phyloP scores from a whole-genome alignment of 2,113 vertebrate species.

The Paramormyrops kingsleyae region DNA sequence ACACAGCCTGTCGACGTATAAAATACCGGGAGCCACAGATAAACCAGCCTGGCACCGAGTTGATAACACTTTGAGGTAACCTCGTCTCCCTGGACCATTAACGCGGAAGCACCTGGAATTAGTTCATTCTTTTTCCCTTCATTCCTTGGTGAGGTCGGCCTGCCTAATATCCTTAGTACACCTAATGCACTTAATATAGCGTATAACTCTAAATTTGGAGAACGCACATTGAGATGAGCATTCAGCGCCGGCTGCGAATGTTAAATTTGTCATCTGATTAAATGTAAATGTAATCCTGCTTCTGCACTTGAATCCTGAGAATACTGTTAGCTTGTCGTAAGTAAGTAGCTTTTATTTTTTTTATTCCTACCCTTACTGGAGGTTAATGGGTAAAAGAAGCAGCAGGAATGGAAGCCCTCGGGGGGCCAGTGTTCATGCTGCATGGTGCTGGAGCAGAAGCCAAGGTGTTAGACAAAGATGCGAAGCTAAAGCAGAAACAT shows the following conservation, averaged over 20 bases:
- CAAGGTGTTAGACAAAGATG: background rate
- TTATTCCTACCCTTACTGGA: background rate
- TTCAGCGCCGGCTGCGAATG: background rate
- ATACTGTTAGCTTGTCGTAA: background rate
- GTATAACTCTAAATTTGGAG: background rate
- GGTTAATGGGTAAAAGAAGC: background rate
- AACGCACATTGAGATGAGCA: background rate
- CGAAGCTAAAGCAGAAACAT: background rate
- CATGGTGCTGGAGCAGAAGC: background rate
- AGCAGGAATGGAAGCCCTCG: background rate
- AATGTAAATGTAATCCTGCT: background rate
- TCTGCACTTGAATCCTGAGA: background rate
- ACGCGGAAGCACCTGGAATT: background rate
- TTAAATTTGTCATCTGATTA: background rate
- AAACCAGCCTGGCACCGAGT: conserved; percentile 14
- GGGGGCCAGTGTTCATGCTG: background rate
- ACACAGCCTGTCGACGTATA: conserved; percentile 18
- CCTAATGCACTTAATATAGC: background rate
- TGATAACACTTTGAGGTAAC: background rate
- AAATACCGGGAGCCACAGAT: conserved; percentile 11
- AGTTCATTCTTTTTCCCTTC: background rate
- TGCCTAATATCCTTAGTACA: background rate
- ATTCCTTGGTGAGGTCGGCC: background rate
- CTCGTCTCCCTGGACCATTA: background rate
- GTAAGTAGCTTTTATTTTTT: background rate